A percentile compares a stretch with the other conserved stretches of the same genome.
These are phyloP conservation scores for Trididemnum clinides DNA, from an alignment of 23 tunicate species.

Conservation along the genomic window DNA sequence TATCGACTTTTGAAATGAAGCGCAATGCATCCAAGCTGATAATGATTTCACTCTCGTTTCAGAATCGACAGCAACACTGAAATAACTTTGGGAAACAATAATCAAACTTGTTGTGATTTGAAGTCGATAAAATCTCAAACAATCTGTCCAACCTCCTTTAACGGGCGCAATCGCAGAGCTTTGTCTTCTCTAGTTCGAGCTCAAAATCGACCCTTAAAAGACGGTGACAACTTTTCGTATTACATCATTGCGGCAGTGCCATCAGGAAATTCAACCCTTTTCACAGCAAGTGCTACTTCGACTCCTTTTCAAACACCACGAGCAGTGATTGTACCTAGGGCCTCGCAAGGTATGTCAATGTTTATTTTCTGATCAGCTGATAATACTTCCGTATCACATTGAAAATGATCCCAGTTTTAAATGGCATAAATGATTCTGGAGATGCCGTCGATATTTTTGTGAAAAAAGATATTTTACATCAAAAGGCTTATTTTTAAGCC, in stretches of 20 bases:
- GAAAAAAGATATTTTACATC: too few species aligned
- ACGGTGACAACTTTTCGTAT: neutral
- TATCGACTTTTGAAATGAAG: too few species aligned
- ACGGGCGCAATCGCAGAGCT: neutral
- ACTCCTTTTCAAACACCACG: neutral
- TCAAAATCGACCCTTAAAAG: neutral
- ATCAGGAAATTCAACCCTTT: neutral
- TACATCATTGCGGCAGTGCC: conserved; percentile 25
- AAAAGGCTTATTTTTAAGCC: too few species aligned
- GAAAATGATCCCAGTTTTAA: too few species aligned
- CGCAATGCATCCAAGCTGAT: too few species aligned
- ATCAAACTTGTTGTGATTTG: neutral
- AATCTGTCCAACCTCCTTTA: neutral
- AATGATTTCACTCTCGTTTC: too few species aligned
- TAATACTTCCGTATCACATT: too few species aligned
- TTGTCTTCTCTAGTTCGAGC: neutral
- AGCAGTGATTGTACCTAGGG: neutral
- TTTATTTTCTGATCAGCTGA: too few species aligned
- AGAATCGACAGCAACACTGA: neutral
- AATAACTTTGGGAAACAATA: neutral
- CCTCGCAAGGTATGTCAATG: too few species aligned
- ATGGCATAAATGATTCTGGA: too few species aligned
- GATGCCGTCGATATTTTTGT: too few species aligned
- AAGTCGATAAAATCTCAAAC: neutral
- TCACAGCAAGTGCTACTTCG: neutral